phyloP scores from a whole-genome alignment of 2,113 vertebrate genomes.

The Lepus americanus region DNA sequence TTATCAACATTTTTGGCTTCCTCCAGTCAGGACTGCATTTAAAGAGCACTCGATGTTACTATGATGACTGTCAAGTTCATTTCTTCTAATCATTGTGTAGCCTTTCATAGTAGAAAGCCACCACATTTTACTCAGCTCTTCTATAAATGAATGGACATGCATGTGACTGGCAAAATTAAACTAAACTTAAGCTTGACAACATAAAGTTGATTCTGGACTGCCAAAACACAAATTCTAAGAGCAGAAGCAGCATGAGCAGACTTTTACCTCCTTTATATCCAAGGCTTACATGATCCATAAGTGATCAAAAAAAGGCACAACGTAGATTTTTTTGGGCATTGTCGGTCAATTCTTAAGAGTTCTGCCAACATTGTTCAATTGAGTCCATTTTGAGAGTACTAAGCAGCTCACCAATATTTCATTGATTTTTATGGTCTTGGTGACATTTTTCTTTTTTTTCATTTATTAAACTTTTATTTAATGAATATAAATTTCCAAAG shows the following conservation, averaged over 20 bases:
- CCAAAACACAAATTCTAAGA: not conserved
- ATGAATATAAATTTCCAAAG: too few species aligned
- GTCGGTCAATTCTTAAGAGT: not conserved
- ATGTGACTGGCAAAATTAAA: conserved; percentile 32
- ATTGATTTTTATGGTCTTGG: not conserved
- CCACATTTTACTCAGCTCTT: not conserved
- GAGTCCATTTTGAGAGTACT: conserved; percentile 9
- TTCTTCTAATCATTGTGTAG: conserved; percentile 3
- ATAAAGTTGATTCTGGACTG: not conserved
- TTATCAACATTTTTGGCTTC: not conserved
- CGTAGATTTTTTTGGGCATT: not conserved
- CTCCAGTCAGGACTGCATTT: not conserved
- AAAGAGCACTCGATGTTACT: not conserved
- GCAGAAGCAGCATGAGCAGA: not conserved
- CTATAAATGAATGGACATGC: not conserved
- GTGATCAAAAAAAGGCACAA: not conserved
- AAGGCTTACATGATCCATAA: not conserved
- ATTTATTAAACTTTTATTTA: too few species aligned
- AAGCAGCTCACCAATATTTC: not conserved
- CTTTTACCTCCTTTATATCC: not conserved
- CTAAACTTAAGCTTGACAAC: not conserved
- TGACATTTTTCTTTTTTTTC: not conserved
- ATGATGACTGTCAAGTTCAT: not conserved
- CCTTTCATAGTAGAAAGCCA: not conserved
- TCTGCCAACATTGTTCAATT: not conserved